Base-by-base conservation (phyloP, 2,888 invertebrate species). In the Eupithecia subumbrata region DNA sequence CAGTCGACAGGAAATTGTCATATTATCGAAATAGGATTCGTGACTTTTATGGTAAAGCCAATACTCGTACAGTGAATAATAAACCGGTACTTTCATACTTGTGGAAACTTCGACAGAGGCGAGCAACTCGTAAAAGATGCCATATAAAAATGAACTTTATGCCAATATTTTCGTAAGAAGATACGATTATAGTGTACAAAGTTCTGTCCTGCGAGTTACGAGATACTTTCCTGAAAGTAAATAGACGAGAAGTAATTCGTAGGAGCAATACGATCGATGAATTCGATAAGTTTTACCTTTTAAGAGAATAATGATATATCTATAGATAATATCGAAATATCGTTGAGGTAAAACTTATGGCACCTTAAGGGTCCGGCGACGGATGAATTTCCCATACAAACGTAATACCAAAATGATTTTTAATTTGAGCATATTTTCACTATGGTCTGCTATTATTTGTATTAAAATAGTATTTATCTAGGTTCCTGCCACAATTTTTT, bases 121-220 rank as follows among this genome's bases (percentile, higher is more conserved):
- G 76, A 71, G 40, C 18, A 72, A 73, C 79, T 80, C 78, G 75
- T 80, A 79, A 79, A 79, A 77, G 77, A 73, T 77, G 79, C 76
- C 77, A 70, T 67, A 79, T 79, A 80, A 80, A 80, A 79, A 80
- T 80, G 76, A 81, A 81, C 78, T 81, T 79, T 74, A 75, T 77
- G 77, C 70, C 73, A 72, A 79, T 80, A 81, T 78, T 78, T 79
- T 78, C 73, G 63, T 76, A 77, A 70, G 78, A 77, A 79, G 73
- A 80, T 78, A 80, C 76, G 80, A 69, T 72, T 70, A 72, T 66
- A 71, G 73, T 56, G 76, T 72, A 69, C 75, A 69, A 80, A 81
- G 76, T 78, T 60, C 25, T 81, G 64, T 73, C 64, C 70, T 68
- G 71, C 64, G 69, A 76, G 76, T 76, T 80, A 75, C 71, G 75